These are phyloP conservation scores for Cartodere bifasciata DNA, from an alignment of 2,888 invertebrate species.

Conservation along the genomic window DNA sequence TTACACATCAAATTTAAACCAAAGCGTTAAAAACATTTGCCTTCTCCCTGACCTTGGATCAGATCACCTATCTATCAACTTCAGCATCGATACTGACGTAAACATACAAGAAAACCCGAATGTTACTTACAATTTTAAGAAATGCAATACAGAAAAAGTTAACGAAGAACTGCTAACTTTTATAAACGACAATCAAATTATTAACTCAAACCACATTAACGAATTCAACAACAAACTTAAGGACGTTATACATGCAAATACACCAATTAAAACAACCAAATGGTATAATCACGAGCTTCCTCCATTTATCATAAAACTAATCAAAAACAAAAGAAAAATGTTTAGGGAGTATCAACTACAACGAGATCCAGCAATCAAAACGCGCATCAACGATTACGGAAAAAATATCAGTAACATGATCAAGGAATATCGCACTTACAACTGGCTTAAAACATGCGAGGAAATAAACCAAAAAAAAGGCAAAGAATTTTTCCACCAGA, in stretches of 20 bases:
- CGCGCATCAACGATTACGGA: constrained; percentile 2
- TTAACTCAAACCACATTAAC: neutral
- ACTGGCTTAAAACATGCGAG: constrained; percentile 1
- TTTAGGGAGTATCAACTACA: constrained; percentile 5
- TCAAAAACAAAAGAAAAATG: constrained; percentile 4
- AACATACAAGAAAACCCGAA: constrained; percentile 3
- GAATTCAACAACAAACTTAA: neutral
- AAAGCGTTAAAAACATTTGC: constrained; percentile 1
- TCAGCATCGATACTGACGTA: constrained; percentile 2
- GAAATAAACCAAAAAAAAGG: constrained; percentile 4
- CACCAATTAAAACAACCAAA: neutral
- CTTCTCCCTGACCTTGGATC: constrained; percentile 6
- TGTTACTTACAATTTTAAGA: constrained; percentile 3
- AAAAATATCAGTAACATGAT: neutral
- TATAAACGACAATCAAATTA: neutral
- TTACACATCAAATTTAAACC: constrained; percentile 4
- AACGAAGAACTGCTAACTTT: constrained; percentile 1
- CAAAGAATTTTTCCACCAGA: constrained; percentile 3
- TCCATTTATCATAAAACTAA: constrained; percentile 1
- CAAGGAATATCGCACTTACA: constrained; percentile 3
- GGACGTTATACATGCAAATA: neutral
- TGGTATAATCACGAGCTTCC: constrained; percentile 1
- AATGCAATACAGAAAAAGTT: constrained; percentile 1
- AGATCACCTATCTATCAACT: constrained; percentile 6
- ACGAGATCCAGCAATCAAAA: neutral